Conservation (phyloP, 2,797 vertebrate species). For the Ptychobarbus kaznakovi region DNA sequence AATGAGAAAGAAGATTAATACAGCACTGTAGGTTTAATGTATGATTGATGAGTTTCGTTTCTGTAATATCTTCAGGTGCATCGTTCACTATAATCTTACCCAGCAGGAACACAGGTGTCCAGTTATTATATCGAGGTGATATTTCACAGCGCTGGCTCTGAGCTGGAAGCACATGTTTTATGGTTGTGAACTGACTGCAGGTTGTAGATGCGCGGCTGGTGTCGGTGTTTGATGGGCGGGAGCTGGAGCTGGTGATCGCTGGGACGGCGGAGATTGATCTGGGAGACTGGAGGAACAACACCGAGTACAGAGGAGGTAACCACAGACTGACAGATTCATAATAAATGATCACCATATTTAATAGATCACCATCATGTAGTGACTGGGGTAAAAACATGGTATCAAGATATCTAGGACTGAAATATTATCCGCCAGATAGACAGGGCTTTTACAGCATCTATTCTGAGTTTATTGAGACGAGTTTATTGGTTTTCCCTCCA, state of each 20-base stretch:
- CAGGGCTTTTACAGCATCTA: neutral
- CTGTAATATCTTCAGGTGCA: neutral
- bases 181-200: conserved; percentile 66
- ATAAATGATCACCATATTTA: neutral
- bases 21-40: neutral
- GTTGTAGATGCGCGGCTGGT: conserved; percentile 97
- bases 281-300: conserved; percentile 95
- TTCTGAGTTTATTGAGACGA: neutral
- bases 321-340: neutral
- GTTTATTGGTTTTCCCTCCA: conserved; percentile 63
- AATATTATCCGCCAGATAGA: neutral
- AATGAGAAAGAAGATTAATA: conserved; percentile 9
- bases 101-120: neutral
- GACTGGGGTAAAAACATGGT: neutral
- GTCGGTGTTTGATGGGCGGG: conserved; percentile 95
- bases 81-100: neutral
- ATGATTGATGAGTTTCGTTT: conserved; percentile 25
- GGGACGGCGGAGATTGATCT: conserved; percentile 97
- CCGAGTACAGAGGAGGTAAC: conserved; percentile 95
- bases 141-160: neutral
- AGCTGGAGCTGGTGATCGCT: conserved; percentile 96
- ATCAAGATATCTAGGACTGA: neutral
- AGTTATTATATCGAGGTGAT: neutral
- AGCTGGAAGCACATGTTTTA: neutral
- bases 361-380: neutral